Evolutionary conservation across 2,888 invertebrate species (phyloP), one percentile per base, ranked within the genome.

Genomic region (Synergus itoensis): DNA sequence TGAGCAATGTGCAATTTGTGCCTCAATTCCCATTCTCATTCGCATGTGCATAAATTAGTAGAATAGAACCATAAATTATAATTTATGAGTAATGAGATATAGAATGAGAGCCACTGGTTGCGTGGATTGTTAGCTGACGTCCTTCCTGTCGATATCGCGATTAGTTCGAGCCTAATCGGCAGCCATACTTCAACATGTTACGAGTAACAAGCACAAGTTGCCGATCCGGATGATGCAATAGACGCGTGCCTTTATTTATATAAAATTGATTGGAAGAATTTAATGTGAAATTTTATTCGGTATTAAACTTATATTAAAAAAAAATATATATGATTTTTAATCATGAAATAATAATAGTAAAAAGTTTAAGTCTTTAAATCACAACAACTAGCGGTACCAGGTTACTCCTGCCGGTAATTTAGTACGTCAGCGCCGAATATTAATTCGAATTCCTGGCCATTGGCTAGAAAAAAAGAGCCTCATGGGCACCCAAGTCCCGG

Each of bases 391-490:
- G 5, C 36, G 5, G 36, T 36, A 73, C 48, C 28, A 41, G 62
- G 63, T 79, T 79, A 80, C 79, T 77, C 43, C 82, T 86, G 87
- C 86, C 88, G 88, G 89, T 90, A 91, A 92, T 91, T 92, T 89
- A 87, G 88, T 88, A 90, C 89, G 91, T 92, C 92, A 91, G 90
- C 92, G 87, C 91, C 91, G 91, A 91, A 91, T 92, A 92, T 92
- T 92, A 92, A 92, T 91, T 92, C 87, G 91, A 91, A 91, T 92
- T 92, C 91, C 89, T 88, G 81, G 73, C 83, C 79, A 80, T 80
- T 67, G 79, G 63, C 60, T 41, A 60, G 48, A 41, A 21, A 53
- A 69, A 28, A 75, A 12, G 36, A 36, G 36, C 36, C 4, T 36
- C 36, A 36, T 36, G 36, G 36, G 36, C 36, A 36, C 36, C 36